Conservation (phyloP, 2,797 vertebrate genomes). For the Labroides dimidiatus region DNA sequence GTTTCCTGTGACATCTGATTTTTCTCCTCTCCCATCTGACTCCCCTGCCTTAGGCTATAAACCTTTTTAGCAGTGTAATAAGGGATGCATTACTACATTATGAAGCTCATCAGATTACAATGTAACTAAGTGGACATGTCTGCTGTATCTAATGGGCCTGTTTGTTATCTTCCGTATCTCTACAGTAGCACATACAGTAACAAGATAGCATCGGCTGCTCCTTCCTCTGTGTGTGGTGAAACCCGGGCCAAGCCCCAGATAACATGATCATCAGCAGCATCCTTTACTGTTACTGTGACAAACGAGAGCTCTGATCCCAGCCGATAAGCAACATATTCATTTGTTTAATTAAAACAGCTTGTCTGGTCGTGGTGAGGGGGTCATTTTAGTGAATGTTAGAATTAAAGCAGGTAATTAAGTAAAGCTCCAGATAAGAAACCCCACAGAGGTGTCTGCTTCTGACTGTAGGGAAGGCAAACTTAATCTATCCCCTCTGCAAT, state of each 20-base stretch:
- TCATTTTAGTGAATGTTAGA: constrained; percentile 94
- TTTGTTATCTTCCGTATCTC: constrained; percentile 70
- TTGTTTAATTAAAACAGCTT: constrained; percentile 97
- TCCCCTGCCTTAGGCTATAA: constrained; percentile 29
- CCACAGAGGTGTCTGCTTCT: constrained; percentile 86
- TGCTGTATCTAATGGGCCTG: constrained; percentile 78
- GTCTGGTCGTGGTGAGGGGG: constrained; percentile 88
- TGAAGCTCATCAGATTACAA: constrained; percentile 70
- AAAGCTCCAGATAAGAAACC: constrained; percentile 92
- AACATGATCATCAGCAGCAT: constrained; percentile 82
- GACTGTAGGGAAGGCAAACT: constrained; percentile 87
- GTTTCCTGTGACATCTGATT: constrained; percentile 7
- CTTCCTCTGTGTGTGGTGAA: constrained; percentile 83
- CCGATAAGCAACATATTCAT: constrained; percentile 90
- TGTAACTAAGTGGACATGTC: constrained; percentile 80
- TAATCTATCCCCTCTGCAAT: constrained; percentile 92
- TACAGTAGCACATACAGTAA: constrained; percentile 67
- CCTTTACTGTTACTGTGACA: constrained; percentile 89
- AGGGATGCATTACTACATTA: constrained; percentile 51
- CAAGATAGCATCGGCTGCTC: constrained; percentile 77
- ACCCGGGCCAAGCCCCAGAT: constrained; percentile 74
- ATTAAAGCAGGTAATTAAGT: constrained; percentile 99
- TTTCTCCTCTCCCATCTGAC: constrained; percentile 14
- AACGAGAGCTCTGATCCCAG: constrained; percentile 88
- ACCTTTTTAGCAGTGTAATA: constrained; percentile 54